Evolutionary conservation across 2,113 vertebrate species (phyloP), one percentile per base, ranked within the genome.

Genomic region (Noctilio leporinus): DNA sequence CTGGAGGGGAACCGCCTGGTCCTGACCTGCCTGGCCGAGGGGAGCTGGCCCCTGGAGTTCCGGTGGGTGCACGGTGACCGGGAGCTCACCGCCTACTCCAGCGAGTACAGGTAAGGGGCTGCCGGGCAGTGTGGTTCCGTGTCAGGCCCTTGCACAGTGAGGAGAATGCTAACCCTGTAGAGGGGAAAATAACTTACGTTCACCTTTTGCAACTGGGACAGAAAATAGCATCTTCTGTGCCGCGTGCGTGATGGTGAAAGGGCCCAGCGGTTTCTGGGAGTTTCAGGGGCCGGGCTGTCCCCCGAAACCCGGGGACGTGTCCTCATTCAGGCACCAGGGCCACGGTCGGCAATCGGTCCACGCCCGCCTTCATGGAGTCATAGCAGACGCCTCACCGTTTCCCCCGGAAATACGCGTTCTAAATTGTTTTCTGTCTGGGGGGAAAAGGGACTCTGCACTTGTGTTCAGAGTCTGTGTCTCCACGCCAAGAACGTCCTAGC

Each of bases 41-140:
- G 99, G 94, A 99, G 99, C 98, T 99, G 99, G 99, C 99, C 99
- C 38, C 96, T 99, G 98, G 99, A 99, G 98, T 99, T 99, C 97
- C 99, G 99, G 97, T 99, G 99, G 99, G 98, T 98, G 5, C 98
- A 87, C 77, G 98, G 99, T 20, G 98, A 97, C 98, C 98, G 93
- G 3, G 99, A 99, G 98, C 98, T 99, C 87, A 99, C 99, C 7
- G 49, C 98, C 97, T 99, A 99, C 98, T 99, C 98, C 84, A 98
- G 97, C 51, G 98, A 99, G 96, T 99, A 99, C 96, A 99, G 98
- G 99, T 99, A 98, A 99, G 97, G 97, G 83, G 24, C 75, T 19
- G 30, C 95, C n/a, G n/a, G n/a, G n/a, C n/a, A n/a, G n/a, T n/a
- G n/a, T n/a, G n/a, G n/a, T n/a, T n/a, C n/a, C n/a, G n/a, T n/a